Evolutionary conservation across 2,888 invertebrate species (phyloP).

Genomic region (Scaptomyza cyrtandrae): DNA sequence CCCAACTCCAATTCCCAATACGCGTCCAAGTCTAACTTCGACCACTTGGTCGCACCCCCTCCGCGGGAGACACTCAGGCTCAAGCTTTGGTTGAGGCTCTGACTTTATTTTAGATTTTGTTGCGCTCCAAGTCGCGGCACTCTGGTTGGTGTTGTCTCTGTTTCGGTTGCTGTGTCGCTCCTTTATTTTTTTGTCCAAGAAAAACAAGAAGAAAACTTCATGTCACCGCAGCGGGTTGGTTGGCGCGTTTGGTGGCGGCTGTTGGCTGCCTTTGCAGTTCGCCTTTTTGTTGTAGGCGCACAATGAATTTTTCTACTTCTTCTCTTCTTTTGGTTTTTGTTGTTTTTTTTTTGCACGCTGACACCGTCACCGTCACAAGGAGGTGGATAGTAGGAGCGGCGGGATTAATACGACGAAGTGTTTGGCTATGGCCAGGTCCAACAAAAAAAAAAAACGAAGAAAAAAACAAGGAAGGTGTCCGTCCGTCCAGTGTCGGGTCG

Average conservation of each 20-base stretch:
- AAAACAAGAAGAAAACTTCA: constrained; percentile 57
- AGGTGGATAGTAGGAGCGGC: constrained; percentile 25
- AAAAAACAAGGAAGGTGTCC: neutral
- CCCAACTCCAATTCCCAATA: constrained; percentile 26
- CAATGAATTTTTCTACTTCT: constrained; percentile 29
- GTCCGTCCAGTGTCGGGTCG: constrained; percentile 19
- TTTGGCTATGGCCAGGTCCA: constrained; percentile 43
- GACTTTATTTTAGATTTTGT: constrained; percentile 1
- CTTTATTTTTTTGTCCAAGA: constrained; percentile 61
- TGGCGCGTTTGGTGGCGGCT: constrained; percentile 10
- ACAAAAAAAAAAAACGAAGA: neutral
- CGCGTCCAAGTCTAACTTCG: constrained; percentile 14
- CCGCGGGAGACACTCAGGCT: constrained; percentile 52
- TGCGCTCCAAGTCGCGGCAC: constrained; percentile 15
- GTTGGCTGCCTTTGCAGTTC: constrained; percentile 5
- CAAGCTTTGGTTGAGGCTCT: neutral
- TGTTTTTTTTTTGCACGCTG: constrained; percentile 49
- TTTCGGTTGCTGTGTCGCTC: constrained; percentile 44
- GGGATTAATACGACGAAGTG: constrained; percentile 75
- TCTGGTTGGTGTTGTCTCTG: constrained; percentile 24
- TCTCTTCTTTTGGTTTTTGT: constrained; percentile 15
- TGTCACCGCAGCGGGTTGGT: constrained; percentile 71
- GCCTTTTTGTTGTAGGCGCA: constrained; percentile 58
- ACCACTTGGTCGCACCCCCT: constrained; percentile 51
- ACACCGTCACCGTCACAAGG: constrained; percentile 19